Percentiles rank a stretch among this genome's conserved stretches.
These are phyloP conservation scores for human DNA, from an alignment of 2,113 vertebrate species.

Conservation along the genomic window GRCh38 chr1:242081001-242081500, in stretches of 20 bases:
- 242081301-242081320: not conserved
- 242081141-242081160: not conserved
- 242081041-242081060: not conserved
- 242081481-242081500: not conserved
- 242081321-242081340: not conserved
- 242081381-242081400: not conserved
- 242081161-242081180: not conserved
- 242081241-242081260: not conserved
- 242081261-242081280: not conserved
- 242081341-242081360: not conserved
- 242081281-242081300: not conserved
- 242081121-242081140: not conserved
- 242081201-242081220: not conserved
- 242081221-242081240: not conserved
- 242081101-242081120: not conserved
- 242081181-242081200: not conserved
- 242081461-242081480: not conserved
- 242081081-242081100: not conserved
- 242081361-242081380: not conserved
- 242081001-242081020: not conserved
- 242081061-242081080: not conserved
- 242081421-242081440: not conserved
- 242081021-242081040: not conserved
- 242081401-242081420: not conserved
- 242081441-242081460: not conserved